Conservation (phyloP, 2,888 invertebrate species). For the Malacosoma neustria region DNA sequence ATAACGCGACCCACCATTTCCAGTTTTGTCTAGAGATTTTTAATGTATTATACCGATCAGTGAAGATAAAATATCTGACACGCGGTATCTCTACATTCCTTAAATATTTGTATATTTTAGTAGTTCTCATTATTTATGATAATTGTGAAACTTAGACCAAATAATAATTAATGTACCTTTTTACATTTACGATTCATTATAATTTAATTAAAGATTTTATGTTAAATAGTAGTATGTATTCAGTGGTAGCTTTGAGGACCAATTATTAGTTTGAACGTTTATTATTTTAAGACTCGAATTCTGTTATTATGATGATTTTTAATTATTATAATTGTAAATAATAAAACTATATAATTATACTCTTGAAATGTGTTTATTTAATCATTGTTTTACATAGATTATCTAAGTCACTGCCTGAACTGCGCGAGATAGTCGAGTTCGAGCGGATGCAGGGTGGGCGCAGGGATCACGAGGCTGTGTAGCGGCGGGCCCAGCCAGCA, state of each 20-base stretch:
- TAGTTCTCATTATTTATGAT: conserved; percentile 65
- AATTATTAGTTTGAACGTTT: conserved; percentile 63
- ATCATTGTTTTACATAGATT: conserved; percentile 2
- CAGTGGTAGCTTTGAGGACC: conserved; percentile 72
- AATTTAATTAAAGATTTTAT: conserved; percentile 51
- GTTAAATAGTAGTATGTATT: conserved; percentile 53
- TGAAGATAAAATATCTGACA: conserved; percentile 46
- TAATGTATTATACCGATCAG: conserved; percentile 48
- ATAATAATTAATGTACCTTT: conserved; percentile 75
- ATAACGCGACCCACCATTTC: conserved; percentile 72
- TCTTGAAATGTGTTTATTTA: conserved; percentile 36
- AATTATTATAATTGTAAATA: conserved; percentile 63
- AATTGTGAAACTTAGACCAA: conserved; percentile 73
- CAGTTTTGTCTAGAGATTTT: conserved; percentile 68
- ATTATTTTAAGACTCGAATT: conserved; percentile 58
- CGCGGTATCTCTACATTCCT: conserved; percentile 72
- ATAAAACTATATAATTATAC: conserved; percentile 64
- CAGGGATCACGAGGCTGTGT: conserved; percentile 94
- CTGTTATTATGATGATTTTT: conserved; percentile 53
- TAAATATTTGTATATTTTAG: conserved; percentile 61
- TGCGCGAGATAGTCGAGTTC: conserved; percentile 91
- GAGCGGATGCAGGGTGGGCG: conserved; percentile 88
- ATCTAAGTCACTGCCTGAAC: conserved; percentile 55
- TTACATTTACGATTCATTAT: conserved; percentile 60
- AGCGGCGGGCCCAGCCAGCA: conserved; percentile 90